phyloP scores from a whole-genome alignment of 92 coral and sea anemone species.

The Actinostola sp. region DNA sequence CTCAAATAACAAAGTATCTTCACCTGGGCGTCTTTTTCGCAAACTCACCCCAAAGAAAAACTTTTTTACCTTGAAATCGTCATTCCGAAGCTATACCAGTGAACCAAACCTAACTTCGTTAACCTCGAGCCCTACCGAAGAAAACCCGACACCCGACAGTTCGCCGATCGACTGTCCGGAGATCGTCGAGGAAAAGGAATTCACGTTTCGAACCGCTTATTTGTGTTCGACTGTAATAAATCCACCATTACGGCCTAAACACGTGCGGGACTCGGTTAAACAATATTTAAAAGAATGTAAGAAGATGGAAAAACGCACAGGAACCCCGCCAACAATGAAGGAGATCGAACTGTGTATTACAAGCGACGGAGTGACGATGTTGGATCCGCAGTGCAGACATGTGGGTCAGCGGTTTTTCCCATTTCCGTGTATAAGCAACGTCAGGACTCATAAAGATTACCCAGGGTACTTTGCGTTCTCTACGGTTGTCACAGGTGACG shows the following conservation, averaged over 20 bases:
- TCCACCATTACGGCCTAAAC: conserved; percentile 91
- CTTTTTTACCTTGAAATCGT: conserved; percentile 3
- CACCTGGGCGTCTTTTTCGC: conserved; percentile 26
- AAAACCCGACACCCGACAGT: conserved; percentile 17
- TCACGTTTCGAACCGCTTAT: conserved; percentile 66
- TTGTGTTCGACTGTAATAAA: conserved; percentile 92
- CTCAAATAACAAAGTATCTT: conserved; percentile 2
- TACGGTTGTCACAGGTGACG: conserved; percentile 87
- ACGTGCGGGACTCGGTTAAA: conserved; percentile 90
- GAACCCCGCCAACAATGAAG: conserved; percentile 51
- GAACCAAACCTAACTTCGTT: conserved; percentile 36
- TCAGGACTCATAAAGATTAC: conserved; percentile 80
- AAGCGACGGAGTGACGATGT: conserved; percentile 82
- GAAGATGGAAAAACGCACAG: conserved; percentile 72
- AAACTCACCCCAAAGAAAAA: conserved; percentile 36
- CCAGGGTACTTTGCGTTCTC: conserved; percentile 97
- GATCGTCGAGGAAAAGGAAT: conserved; percentile 68
- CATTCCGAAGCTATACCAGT: conserved; percentile 42
- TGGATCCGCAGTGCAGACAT: conserved; percentile 47
- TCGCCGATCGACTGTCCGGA: conserved; percentile 51
- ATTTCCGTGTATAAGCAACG: conserved; percentile 59
- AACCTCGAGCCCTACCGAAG: conserved; percentile 10
- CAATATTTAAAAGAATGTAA: conserved; percentile 77
- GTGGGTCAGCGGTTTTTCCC: conserved; percentile 83
- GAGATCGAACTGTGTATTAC: conserved; percentile 69